Conservation (phyloP, 2,888 invertebrate genomes). For the Acleris cristana region DNA sequence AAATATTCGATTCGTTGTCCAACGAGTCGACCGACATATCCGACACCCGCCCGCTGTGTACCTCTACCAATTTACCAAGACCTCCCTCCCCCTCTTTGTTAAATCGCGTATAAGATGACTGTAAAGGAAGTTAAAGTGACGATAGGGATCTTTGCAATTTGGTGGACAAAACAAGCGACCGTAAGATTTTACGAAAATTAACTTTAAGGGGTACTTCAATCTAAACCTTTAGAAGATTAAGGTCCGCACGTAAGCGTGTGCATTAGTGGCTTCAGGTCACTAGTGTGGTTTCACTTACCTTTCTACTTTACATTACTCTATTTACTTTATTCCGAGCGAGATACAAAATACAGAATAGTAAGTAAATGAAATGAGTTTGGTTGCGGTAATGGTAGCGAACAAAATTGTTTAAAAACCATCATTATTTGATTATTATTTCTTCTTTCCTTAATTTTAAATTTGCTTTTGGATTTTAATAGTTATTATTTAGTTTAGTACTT, state of each 20-base stretch:
- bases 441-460: no score
- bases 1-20: constrained; percentile 53
- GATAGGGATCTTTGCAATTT: constrained; percentile 45
- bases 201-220: constrained; percentile 75
- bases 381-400: no score
- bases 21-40: constrained; percentile 55
- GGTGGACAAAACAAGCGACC: constrained; percentile 58
- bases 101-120: constrained; percentile 38
- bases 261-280: constrained; percentile 58
- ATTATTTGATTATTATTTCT: no score
- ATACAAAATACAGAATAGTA: no score
- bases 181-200: constrained; percentile 81
- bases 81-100: constrained; percentile 46
- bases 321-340: neutral
- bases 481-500: no score
- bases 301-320: neutral
- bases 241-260: constrained; percentile 63
- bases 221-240: constrained; percentile 74
- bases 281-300: constrained; percentile 55
- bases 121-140: constrained; percentile 40
- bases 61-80: constrained; percentile 52
- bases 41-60: constrained; percentile 49
- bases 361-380: no score
- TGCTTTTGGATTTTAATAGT: no score
- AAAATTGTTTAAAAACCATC: no score